Evolutionary conservation across 35 echinoderm and acorn worm genomes (phyloP), one percentile per base, ranked within the genome.

Genomic region (Nesometra sesokonis): DNA sequence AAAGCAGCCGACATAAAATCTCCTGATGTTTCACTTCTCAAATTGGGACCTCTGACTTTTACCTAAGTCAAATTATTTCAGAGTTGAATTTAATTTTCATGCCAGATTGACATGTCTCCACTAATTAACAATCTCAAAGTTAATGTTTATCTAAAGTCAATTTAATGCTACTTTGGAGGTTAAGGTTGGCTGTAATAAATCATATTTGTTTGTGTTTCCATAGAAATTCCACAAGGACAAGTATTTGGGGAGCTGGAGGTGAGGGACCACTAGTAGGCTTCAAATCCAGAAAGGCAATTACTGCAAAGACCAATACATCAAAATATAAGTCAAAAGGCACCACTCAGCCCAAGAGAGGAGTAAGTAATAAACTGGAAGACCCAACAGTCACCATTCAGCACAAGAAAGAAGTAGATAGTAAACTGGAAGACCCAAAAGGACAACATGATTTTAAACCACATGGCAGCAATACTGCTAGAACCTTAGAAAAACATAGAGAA

Each of bases 251-350:
- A 0, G 78, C 89, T 52, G 89, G 89, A 0, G 89, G 34, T 35
- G 84, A 91, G 82, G 89, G 89, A 80, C 89, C 80, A 86, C 34
- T 91, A 11, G 47, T 33, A 0, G 89, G 89, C 2, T 91, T 86
- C 46, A 77, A 47, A 80, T 80, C 89, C n/a, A 84, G 78, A 77
- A 86, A 91, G 38, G 37, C 30, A 19, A 77, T 91, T 32, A 29
- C 21, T 19, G 32, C 46, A 15, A 52, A 81, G 30, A 32, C 33
- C 11, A 34, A 88, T 1, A 79, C 32, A 34, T 47, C 21, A 34
- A 78, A 88, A 29, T 17, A n/a, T 35, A 83, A 83, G 11, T 11
- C 11, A 83, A 39, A 80, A 88, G 34, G 82, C 29, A 3, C 3
- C 36, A 37, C 37, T 9, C 43, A 29, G 33, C 78, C 29, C 3